Base-by-base conservation (phyloP, 2,113 vertebrate genomes). In the Cavia porcellus region DNA sequence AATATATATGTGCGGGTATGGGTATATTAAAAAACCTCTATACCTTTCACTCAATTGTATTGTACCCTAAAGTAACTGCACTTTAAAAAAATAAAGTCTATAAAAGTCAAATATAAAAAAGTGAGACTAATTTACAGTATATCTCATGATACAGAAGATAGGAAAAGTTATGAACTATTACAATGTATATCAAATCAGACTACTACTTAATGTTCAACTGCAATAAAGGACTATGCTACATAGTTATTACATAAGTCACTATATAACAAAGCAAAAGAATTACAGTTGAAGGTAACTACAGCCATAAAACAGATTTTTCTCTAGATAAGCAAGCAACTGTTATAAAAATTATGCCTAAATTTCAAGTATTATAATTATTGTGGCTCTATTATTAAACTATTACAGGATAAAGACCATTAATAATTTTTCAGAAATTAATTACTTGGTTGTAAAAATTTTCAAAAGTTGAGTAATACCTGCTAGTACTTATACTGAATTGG, bases 381-480 rank as follows among this genome's bases (percentile, higher is more conserved):
- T 45, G 22, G 42, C 28, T 93, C 52, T 77, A 42, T 0, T 57
- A 35, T 0, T 57, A 35, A 28, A 59, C 86, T 87, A 81, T 35
- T 81, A 75, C n/a, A 15, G 5, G 19, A 52, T 66, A 82, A 81
- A 82, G 50, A 70, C 64, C 7, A 94, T 66, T 84, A 74, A 72
- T 89, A 92, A 25, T 90, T 90, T 42, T 89, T 96, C 24, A 95
- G 55, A 96, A 88, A 94, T 61, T 62, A 70, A 79, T 70, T 68
- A 85, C 28, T 32, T 64, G 70, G 20, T 55, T n/a, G 20, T 59
- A 45, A 87, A 87, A 79, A 93, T 15, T 83, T 94, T 24, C 14
- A 19, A 87, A 91, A 77, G 35, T 92, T 64, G 42, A 90, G 5
- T 89, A 89, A 50, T 94, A 50, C 20, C 45, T 86, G 7, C 8